A percentile compares a stretch with the other conserved stretches of the same genome.
Evolutionary conservation across 2,888 invertebrate genomes (phyloP).

Genomic region (Caenorhabditis angaria): DNA sequence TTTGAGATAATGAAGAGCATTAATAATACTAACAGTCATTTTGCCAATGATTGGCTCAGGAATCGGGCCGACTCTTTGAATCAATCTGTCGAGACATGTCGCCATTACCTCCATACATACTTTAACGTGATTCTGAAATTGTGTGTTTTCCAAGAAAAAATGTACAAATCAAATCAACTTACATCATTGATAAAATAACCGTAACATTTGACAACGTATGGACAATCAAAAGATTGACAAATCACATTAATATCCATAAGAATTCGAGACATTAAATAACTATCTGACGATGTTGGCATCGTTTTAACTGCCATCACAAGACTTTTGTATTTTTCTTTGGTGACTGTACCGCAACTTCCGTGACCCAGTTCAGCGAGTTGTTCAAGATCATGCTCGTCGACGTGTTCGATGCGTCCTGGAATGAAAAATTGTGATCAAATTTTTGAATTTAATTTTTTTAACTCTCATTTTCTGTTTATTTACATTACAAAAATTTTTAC

Average conservation of each 20-base stretch:
- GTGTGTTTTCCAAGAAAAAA: background rate
- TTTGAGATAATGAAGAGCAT: conserved; percentile 95
- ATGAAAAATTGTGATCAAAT: background rate
- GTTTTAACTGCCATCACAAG: conserved; percentile 73
- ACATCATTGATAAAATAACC: conserved; percentile 98
- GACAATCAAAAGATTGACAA: conserved; percentile 94
- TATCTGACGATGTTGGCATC: conserved; percentile 94
- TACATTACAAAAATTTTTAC: background rate
- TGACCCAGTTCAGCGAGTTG: conserved; percentile 73
- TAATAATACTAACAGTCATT: conserved; percentile 95
- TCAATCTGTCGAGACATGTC: conserved; percentile 94
- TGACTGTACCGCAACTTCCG: conserved; percentile 91
- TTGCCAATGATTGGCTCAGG: conserved; percentile 95
- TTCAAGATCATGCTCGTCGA: conserved; percentile 67
- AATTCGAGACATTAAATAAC: conserved; percentile 95
- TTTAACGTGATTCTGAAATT: conserved; percentile 84
- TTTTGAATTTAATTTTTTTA: background rate
- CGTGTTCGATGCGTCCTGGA: conserved; percentile 14
- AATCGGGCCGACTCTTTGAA: conserved; percentile 82
- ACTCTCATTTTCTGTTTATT: background rate
- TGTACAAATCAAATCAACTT: conserved; percentile 48
- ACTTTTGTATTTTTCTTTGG: conserved; percentile 81
- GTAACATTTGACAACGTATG: conserved; percentile 93
- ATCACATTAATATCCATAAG: conserved; percentile 99
- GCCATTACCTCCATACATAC: conserved; percentile 99